A percentile compares a stretch with the other conserved stretches of the same genome.
Evolutionary conservation across 2,888 invertebrate genomes (phyloP).

Genomic region (Lepidonotus clava): DNA sequence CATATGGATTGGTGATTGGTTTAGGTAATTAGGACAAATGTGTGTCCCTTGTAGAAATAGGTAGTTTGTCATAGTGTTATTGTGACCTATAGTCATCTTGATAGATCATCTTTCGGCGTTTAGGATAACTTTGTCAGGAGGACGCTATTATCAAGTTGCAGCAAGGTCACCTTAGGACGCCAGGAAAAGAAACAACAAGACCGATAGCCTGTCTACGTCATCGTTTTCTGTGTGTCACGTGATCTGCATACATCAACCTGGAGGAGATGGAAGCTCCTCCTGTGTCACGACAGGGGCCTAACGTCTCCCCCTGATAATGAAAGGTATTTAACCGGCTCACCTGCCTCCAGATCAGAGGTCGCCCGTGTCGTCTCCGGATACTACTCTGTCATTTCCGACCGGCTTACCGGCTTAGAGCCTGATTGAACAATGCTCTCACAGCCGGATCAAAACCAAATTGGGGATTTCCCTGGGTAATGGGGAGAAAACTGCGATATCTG

Average conservation of each 20-base stretch:
- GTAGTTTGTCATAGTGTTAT: too few relatives aligned
- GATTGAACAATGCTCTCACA: background rate
- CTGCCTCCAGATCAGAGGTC: background rate
- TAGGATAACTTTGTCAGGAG: too few relatives aligned
- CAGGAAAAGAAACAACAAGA: too few relatives aligned
- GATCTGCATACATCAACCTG: constrained; percentile 14
- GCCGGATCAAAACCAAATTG: background rate
- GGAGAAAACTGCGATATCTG: too few relatives aligned
- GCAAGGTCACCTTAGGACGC: too few relatives aligned
- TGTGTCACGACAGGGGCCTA: background rate
- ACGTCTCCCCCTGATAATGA: background rate
- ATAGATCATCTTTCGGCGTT: too few relatives aligned
- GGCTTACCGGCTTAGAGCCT: background rate
- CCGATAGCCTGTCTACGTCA: background rate
- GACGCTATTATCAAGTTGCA: too few relatives aligned
- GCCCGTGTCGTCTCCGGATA: background rate
- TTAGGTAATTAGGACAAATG: too few relatives aligned
- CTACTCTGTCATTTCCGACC: background rate
- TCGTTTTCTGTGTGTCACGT: background rate
- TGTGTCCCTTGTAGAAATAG: too few relatives aligned
- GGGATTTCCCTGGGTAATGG: background rate
- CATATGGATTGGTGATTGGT: too few relatives aligned
- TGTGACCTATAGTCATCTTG: too few relatives aligned
- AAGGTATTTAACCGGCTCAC: background rate
- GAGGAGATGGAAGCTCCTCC: background rate